Evolutionary conservation across 2,113 vertebrate genomes (phyloP).

Genomic region (Psilopogon haemacephalus): DNA sequence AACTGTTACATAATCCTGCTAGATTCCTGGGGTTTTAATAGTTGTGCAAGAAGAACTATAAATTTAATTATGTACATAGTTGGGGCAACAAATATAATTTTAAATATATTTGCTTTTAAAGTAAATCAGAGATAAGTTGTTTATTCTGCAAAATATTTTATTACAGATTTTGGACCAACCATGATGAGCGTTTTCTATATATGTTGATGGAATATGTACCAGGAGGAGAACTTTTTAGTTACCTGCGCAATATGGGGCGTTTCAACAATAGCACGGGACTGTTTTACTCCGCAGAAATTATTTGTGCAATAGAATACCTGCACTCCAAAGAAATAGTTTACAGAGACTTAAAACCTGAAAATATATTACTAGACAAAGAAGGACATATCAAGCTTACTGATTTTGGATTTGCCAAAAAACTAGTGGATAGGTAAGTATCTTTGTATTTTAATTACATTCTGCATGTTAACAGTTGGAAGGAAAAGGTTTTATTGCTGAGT

Average conservation of each 20-base stretch:
- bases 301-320: constrained; percentile 93
- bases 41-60: background rate
- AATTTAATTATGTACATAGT: background rate
- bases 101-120: background rate
- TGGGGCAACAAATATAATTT: background rate
- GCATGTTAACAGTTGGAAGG: background rate
- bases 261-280: constrained; percentile 86
- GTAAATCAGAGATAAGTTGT: background rate
- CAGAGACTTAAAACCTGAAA: constrained; percentile 95
- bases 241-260: constrained; percentile 88
- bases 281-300: constrained; percentile 89
- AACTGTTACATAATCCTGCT: background rate
- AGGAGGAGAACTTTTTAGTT: constrained; percentile 93
- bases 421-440: constrained; percentile 85
- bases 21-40: background rate
- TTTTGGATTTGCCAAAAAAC: constrained; percentile 96
- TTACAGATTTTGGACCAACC: constrained; percentile 91
- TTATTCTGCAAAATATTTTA: background rate
- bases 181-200: constrained; percentile 90
- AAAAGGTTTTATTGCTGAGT: background rate
- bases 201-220: constrained; percentile 95
- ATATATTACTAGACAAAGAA: constrained; percentile 91
- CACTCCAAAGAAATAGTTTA: constrained; percentile 92
- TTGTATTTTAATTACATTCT: background rate
- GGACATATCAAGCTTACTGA: constrained; percentile 95